A percentile compares a stretch with the other conserved stretches of the same genome.
Conservation (phyloP, 2,797 vertebrate genomes). For the Scolopax bukidnonensis region DNA sequence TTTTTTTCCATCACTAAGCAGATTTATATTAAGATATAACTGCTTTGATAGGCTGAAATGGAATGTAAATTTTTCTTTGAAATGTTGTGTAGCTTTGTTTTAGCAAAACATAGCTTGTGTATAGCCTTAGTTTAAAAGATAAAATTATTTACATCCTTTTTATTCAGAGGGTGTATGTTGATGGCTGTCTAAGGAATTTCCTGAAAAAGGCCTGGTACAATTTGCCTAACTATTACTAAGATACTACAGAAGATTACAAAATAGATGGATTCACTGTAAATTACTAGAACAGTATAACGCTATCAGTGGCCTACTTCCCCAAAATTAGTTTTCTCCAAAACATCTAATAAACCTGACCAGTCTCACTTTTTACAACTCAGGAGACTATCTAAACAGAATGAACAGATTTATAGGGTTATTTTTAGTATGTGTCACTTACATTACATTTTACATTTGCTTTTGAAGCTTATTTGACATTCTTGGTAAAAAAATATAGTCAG, state of each 20-base stretch:
- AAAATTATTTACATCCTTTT: not conserved
- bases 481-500: constrained; percentile 71
- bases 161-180: not conserved
- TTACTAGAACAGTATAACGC: constrained; percentile 43
- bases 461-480: constrained; percentile 76
- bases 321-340: constrained; percentile 74
- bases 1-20: constrained; percentile 48
- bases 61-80: constrained; percentile 32
- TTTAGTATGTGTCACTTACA: constrained; percentile 74
- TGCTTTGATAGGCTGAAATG: constrained; percentile 33
- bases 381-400: constrained; percentile 78
- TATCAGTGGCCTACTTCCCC: constrained; percentile 62
- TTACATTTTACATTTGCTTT: constrained; percentile 75
- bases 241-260: not conserved
- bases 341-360: constrained; percentile 71
- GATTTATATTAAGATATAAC: constrained; percentile 53
- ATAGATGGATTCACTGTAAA: constrained; percentile 49
- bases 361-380: constrained; percentile 73
- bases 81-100: constrained; percentile 42
- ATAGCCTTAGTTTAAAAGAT: constrained; percentile 11
- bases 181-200: not conserved
- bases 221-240: constrained; percentile 17
- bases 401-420: constrained; percentile 77
- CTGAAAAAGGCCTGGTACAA: not conserved
- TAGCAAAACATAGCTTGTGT: constrained; percentile 22